Base-by-base conservation (phyloP, 2,888 invertebrate species). In the Spodoptera exigua region DNA sequence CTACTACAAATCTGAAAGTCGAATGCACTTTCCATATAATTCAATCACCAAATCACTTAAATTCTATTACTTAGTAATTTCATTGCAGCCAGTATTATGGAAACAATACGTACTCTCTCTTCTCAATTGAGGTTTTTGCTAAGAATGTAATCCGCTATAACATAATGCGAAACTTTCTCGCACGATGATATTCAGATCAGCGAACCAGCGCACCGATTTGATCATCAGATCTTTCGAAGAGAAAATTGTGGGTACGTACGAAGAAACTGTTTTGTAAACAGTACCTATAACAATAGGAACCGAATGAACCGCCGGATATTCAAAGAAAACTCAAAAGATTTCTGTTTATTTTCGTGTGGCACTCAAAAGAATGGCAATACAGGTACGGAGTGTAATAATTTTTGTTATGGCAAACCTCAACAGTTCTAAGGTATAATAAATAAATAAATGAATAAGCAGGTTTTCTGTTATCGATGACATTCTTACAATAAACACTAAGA, bases 111-210 rank as follows among this genome's bases (percentile, higher is more conserved):
- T n/a, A 37, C 77, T 76, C 74, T 61, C 70, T 76, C 75, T 62
- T 41, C 59, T 37, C 17, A 60, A 62, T 66, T 49, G 66, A 69
- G 46, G 7, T 27, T 76, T 78, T 82, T 68, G 60, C 70, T 36
- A 73, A 70, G 67, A 77, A 75, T 70, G 70, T 76, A 80, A 77
- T 79, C 75, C 82, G 74, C 63, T 62, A 64, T 60, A 70, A 70
- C 74, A 81, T 77, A 76, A 84, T 83, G 79, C 64, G 63, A 76
- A 77, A 87, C 87, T 88, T 88, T 89, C 88, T 83, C 80, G 81
- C 72, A 74, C 74, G 66, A 72, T 79, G 80, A 76, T 81, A 83
- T 84, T 80, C 76, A 78, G 78, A 83, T 83, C 80, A 78, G 45
- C 73, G 41, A 7, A 66, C 70, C 80, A 77, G 45, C 73, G 41